phyloP scores from a whole-genome alignment of 2,113 vertebrate genomes.

The Amphiprion ocellaris region DNA sequence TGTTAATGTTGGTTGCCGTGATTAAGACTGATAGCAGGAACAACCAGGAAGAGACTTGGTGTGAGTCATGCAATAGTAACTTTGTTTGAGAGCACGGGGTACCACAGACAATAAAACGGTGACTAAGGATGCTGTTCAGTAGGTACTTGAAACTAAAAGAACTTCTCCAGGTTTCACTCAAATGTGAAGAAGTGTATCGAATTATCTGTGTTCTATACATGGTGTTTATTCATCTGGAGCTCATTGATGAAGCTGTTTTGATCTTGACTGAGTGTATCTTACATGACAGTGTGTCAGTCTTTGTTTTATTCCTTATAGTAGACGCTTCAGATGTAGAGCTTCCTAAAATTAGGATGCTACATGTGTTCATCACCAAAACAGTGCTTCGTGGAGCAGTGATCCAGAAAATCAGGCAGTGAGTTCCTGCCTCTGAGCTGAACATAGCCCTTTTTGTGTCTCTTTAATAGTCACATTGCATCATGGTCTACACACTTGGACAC shows the following conservation, averaged over 20 bases:
- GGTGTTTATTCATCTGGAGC: constrained; percentile 9
- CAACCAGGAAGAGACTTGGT: neutral
- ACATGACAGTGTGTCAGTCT: neutral
- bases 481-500: constrained; percentile 17
- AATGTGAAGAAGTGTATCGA: neutral
- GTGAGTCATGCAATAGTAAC: constrained; percentile 47
- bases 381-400: constrained; percentile 6
- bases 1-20: constrained; percentile 9
- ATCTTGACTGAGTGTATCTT: constrained; percentile 32
- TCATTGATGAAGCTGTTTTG: constrained; percentile 14
- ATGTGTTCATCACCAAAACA: constrained; percentile 4
- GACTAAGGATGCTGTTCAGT: neutral
- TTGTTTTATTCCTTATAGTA: constrained; percentile 9
- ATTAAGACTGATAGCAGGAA: constrained; percentile 35
- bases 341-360: constrained; percentile 5
- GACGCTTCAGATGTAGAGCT: constrained; percentile 26
- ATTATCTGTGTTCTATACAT: neutral
- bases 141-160: neutral
- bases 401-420: constrained; percentile 9
- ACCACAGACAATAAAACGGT: neutral
- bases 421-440: constrained; percentile 19
- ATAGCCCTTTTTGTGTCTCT: constrained; percentile 22
- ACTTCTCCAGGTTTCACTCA: constrained; percentile 11
- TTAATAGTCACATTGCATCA: constrained; percentile 40
- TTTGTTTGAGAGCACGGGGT: neutral